These are phyloP conservation scores for Campylomormyrus tamandua DNA, from an alignment of 2,113 vertebrate species.

Conservation along the genomic window DNA sequence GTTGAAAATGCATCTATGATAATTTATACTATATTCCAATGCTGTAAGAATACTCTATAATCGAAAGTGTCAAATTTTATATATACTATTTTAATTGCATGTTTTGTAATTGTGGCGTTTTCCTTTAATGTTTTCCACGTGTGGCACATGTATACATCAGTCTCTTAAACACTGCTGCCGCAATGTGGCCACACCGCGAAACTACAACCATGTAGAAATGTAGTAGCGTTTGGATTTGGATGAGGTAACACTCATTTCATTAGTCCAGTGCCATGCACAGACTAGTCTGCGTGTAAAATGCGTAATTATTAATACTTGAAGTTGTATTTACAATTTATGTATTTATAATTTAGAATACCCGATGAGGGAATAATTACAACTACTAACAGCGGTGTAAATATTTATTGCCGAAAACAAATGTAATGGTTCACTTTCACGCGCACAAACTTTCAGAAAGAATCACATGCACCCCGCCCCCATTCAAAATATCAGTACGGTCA, in stretches of 20 bases:
- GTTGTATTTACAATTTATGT: background rate
- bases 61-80: background rate
- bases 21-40: background rate
- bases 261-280: background rate
- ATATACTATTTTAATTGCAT: background rate
- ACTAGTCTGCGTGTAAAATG: background rate
- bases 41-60: background rate
- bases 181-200: background rate
- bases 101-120: background rate
- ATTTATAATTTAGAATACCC: background rate
- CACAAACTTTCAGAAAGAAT: background rate
- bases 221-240: background rate
- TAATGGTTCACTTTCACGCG: background rate
- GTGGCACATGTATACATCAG: background rate
- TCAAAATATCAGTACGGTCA: conserved; percentile 20
- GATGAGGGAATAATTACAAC: background rate
- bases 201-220: background rate
- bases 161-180: background rate
- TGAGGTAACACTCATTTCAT: background rate
- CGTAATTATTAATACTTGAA: background rate
- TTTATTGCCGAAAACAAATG: conserved; percentile 26
- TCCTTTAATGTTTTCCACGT: background rate
- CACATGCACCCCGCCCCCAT: background rate
- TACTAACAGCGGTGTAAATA: conserved; percentile 20
- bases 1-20: background rate